A percentile compares a stretch with the other conserved stretches of the same genome.
phyloP scores from a whole-genome alignment of 2,797 vertebrate genomes.

The Margarornis squamiger region DNA sequence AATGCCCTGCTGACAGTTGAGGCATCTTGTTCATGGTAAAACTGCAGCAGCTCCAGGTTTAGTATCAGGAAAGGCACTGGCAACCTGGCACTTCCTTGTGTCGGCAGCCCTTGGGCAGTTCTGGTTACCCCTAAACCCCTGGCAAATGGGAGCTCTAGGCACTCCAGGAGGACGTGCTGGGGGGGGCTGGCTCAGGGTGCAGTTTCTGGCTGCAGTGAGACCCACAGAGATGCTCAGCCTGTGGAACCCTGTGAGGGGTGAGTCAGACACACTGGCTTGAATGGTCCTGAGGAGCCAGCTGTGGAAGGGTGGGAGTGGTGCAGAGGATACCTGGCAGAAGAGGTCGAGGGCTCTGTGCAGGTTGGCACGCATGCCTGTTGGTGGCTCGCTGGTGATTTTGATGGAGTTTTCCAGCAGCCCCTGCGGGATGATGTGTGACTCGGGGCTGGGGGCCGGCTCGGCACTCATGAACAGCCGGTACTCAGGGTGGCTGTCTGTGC shows the following conservation, averaged over 20 bases:
- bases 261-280: fast-evolving
- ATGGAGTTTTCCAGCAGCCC: slow-evolving; percentile 79
- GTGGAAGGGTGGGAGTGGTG: fast-evolving
- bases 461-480: slow-evolving; percentile 77
- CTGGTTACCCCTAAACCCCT: neutral
- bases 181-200: fast-evolving
- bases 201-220: neutral
- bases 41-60: neutral
- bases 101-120: fast-evolving
- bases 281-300: fast-evolving
- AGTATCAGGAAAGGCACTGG: neutral
- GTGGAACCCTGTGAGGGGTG: neutral
- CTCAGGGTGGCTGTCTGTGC: slow-evolving; percentile 57
- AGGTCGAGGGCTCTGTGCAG: slow-evolving; percentile 79
- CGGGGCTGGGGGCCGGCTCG: slow-evolving; percentile 68
- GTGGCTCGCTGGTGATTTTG: slow-evolving; percentile 79
- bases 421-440: slow-evolving; percentile 76
- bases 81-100: neutral
- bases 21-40: neutral
- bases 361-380: slow-evolving; percentile 75
- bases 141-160: neutral
- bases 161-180: neutral
- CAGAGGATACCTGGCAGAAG: slow-evolving; percentile 72
- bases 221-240: neutral
- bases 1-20: neutral